A percentile compares a stretch with the other conserved stretches of the same genome.
phyloP scores from a whole-genome alignment of 2,113 vertebrate species.

The Naja naja region DNA sequence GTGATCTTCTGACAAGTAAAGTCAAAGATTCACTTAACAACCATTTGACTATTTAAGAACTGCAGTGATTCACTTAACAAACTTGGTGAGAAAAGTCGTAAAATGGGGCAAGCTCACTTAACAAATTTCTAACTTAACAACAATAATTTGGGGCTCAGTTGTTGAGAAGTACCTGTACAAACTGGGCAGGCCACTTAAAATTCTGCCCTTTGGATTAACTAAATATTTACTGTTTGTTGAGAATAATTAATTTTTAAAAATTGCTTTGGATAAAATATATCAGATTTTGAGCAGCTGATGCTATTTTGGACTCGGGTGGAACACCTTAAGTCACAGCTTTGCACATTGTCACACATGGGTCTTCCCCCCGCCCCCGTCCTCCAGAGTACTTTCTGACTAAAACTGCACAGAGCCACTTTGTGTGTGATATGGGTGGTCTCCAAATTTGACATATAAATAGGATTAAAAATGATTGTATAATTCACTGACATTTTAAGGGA shows the following conservation, averaged over 20 bases:
- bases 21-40: too few relatives aligned
- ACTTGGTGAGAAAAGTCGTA: too few relatives aligned
- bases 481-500: background rate
- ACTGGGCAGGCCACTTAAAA: background rate
- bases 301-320: background rate
- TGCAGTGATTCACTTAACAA: too few relatives aligned
- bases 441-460: background rate
- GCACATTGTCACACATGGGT: too few relatives aligned
- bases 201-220: background rate
- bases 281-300: background rate
- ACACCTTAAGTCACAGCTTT: background rate
- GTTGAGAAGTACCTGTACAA: background rate
- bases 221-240: background rate
- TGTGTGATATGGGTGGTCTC: background rate
- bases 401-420: background rate
- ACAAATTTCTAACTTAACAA: too few relatives aligned
- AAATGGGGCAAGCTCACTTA: too few relatives aligned
- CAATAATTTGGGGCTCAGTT: too few relatives aligned
- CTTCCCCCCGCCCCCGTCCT: background rate
- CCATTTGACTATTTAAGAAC: too few relatives aligned
- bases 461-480: background rate
- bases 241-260: background rate
- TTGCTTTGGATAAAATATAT: background rate
- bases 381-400: background rate
- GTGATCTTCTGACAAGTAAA: too few relatives aligned